Percentiles rank a stretch among this genome's conserved stretches.
These are phyloP conservation scores for Endomychus coccineus DNA, from an alignment of 2,888 invertebrate species.

Conservation along the genomic window DNA sequence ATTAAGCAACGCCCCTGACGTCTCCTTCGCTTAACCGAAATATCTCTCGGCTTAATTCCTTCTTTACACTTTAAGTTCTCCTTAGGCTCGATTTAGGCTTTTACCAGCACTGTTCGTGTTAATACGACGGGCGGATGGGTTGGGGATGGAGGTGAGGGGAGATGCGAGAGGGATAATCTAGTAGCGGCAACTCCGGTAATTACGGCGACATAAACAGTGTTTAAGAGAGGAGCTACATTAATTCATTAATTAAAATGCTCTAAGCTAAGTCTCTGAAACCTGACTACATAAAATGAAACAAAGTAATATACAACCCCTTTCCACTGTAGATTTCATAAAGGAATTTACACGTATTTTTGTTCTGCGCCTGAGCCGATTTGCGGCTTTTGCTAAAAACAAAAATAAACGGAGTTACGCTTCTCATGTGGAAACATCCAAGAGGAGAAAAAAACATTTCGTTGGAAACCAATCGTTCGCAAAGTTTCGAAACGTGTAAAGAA, in stretches of 20 bases:
- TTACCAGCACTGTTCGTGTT: constrained; percentile 22
- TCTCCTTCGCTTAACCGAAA: constrained; percentile 9
- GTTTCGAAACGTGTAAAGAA: no score
- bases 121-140: constrained; percentile 11
- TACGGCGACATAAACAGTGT: constrained; percentile 47
- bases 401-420: no score
- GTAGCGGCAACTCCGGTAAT: constrained; percentile 44
- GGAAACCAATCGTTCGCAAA: no score
- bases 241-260: constrained; percentile 47
- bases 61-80: constrained; percentile 37
- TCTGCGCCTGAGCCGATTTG: no score
- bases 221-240: constrained; percentile 47
- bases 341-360: no score
- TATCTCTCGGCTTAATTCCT: constrained; percentile 25
- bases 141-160: constrained; percentile 6
- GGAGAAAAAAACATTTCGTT: no score
- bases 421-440: no score
- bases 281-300: constrained; percentile 30
- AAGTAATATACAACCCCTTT: constrained; percentile 28
- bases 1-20: constrained; percentile 26
- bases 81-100: constrained; percentile 40
- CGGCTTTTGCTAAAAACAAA: no score
- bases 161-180: constrained; percentile 28
- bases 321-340: no score
- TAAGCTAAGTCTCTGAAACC: constrained; percentile 35